Percentiles rank a stretch among this genome's conserved stretches.
Conservation (phyloP, 23 tunicate species). For the Clavelina lepadiformis region DNA sequence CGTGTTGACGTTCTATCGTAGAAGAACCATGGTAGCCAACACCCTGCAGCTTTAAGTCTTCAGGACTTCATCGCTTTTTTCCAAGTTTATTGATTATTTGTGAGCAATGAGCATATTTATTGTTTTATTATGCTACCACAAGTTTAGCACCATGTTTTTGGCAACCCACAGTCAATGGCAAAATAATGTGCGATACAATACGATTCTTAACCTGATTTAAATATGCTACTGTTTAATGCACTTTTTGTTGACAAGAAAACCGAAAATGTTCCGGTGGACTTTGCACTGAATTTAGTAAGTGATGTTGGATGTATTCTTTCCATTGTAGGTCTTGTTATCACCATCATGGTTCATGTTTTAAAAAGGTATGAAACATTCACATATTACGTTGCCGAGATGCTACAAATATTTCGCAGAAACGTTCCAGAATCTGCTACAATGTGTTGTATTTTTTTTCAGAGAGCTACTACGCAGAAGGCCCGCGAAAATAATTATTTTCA, state of each 20-base stretch:
- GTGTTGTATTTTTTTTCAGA: slow-evolving; percentile 22
- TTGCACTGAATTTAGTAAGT: slow-evolving; percentile 28
- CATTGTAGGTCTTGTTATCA: slow-evolving; percentile 39
- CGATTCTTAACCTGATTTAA: too few relatives aligned
- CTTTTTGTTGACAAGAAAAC: slow-evolving; percentile 6
- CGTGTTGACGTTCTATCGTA: too few relatives aligned
- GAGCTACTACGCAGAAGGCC: slow-evolving; percentile 47
- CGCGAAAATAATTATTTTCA: slow-evolving; percentile 41
- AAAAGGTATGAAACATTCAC: slow-evolving; percentile 18
- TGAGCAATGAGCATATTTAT: background rate
- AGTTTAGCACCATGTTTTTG: too few relatives aligned
- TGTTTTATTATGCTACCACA: too few relatives aligned
- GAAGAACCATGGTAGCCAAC: too few relatives aligned
- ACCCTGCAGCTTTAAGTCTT: too few relatives aligned
- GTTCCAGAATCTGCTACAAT: too few relatives aligned
- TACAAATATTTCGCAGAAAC: too few relatives aligned
- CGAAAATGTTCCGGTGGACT: slow-evolving; percentile 8
- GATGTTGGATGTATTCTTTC: slow-evolving; percentile 34
- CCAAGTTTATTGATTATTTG: background rate
- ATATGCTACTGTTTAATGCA: background rate
- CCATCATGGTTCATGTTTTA: slow-evolving; percentile 36
- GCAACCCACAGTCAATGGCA: too few relatives aligned
- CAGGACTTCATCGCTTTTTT: too few relatives aligned
- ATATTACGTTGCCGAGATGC: background rate
- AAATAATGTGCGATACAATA: too few relatives aligned